Percentiles rank a stretch among this genome's conserved stretches.
Conservation (phyloP, 2,113 vertebrate genomes). For the Caloenas nicobarica region DNA sequence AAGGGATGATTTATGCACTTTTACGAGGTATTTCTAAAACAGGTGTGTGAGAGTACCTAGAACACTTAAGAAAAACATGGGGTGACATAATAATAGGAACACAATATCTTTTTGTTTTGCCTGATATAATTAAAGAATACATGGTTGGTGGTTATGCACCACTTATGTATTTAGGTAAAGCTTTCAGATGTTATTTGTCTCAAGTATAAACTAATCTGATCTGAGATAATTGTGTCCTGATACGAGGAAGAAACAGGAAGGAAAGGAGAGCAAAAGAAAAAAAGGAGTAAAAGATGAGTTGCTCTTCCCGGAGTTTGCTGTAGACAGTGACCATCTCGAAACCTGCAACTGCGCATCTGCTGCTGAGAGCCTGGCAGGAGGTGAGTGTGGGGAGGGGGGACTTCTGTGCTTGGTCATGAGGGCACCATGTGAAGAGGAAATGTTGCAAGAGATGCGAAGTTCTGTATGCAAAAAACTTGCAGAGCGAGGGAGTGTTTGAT, state of each 20-base stretch:
- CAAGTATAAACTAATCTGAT: background rate
- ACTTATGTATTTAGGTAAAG: background rate
- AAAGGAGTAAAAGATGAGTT: background rate
- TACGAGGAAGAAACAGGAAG: background rate
- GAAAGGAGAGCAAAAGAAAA: background rate
- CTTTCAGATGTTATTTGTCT: background rate
- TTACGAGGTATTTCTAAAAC: background rate
- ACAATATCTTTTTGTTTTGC: background rate
- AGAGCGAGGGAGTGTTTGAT: background rate
- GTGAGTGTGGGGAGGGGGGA: background rate
- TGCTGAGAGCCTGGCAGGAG: background rate
- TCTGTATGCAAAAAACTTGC: background rate
- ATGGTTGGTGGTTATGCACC: background rate
- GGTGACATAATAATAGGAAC: background rate
- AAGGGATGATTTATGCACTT: background rate
- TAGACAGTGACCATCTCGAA: background rate
- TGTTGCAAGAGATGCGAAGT: slow-evolving; percentile 18
- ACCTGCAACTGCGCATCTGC: background rate
- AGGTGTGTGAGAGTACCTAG: background rate
- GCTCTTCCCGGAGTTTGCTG: background rate
- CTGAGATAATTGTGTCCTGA: background rate
- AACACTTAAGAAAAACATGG: background rate
- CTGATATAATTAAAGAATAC: background rate
- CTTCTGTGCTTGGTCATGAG: background rate
- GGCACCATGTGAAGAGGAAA: slow-evolving; percentile 13